phyloP scores from a whole-genome alignment of 2,113 vertebrate genomes.

The Sterrhoptilus dennistouni region DNA sequence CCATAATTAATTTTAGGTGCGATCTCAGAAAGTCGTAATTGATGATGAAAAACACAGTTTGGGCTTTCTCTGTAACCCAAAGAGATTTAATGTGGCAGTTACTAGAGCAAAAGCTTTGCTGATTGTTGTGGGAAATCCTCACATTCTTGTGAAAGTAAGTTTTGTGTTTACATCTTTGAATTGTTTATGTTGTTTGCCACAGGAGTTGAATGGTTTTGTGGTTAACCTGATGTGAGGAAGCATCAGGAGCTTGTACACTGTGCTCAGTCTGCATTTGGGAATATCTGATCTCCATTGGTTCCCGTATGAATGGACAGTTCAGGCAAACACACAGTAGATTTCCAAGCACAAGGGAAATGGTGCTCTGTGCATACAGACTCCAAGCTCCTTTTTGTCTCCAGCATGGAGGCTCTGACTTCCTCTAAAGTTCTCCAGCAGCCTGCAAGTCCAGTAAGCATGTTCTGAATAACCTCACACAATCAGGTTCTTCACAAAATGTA shows the following conservation, averaged over 20 bases:
- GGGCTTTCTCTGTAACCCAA: constrained; percentile 90
- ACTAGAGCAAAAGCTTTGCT: constrained; percentile 92
- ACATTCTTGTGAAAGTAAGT: constrained; percentile 85
- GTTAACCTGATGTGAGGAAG: background rate
- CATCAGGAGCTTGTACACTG: background rate
- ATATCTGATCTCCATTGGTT: background rate
- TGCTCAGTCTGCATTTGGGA: background rate
- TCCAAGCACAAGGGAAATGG: background rate
- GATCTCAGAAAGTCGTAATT: constrained; percentile 79
- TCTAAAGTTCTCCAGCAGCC: background rate
- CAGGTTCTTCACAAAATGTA: background rate
- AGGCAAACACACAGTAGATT: background rate
- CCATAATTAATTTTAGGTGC: constrained; percentile 76
- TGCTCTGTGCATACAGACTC: background rate
- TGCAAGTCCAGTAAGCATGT: background rate
- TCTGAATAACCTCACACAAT: background rate
- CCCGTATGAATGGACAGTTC: accelerated
- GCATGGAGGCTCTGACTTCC: background rate
- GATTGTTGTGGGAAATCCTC: constrained; percentile 89
- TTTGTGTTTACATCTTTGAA: background rate
- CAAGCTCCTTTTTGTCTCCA: background rate
- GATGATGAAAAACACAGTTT: constrained; percentile 76
- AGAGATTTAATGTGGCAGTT: constrained; percentile 94
- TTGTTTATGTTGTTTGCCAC: background rate
- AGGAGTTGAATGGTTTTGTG: background rate